Evolutionary conservation across 2,113 vertebrate species (phyloP).

Genomic region (Candoia aspera): DNA sequence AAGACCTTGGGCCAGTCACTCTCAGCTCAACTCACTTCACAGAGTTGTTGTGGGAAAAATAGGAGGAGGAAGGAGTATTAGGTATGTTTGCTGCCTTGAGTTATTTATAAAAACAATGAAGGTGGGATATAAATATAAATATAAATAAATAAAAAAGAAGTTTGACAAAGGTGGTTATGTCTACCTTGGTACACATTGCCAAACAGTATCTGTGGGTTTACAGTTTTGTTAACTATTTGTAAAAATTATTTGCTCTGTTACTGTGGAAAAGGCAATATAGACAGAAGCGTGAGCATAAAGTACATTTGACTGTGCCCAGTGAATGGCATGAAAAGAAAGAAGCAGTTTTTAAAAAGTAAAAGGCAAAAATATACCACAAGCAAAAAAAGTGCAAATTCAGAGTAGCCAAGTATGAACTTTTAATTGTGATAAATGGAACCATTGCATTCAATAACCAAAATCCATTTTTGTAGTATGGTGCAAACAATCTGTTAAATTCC

Average conservation of each 20-base stretch:
- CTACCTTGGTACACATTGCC: slow-evolving; percentile 4
- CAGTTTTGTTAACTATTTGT: background rate
- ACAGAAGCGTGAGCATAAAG: background rate
- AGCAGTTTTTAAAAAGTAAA: no score
- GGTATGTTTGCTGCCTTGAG: no score
- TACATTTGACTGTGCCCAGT: background rate
- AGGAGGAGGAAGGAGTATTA: no score
- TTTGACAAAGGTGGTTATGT: background rate
- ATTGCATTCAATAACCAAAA: background rate
- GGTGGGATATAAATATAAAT: no score
- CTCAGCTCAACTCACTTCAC: no score
- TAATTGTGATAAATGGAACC: background rate
- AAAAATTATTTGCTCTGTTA: background rate
- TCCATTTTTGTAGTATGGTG: no score
- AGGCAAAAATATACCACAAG: background rate
- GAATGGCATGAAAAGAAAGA: background rate
- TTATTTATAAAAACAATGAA: no score
- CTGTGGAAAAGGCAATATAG: slow-evolving; percentile 23
- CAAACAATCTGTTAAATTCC: background rate
- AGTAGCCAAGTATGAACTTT: background rate
- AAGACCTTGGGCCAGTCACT: no score
- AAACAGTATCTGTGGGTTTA: slow-evolving; percentile 12
- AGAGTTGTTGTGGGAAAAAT: no score
- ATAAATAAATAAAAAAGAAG: no score
- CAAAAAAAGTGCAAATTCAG: background rate